Base-by-base conservation (phyloP, 1,140 invertebrate genomes). In the Bombus ignitus region DNA sequence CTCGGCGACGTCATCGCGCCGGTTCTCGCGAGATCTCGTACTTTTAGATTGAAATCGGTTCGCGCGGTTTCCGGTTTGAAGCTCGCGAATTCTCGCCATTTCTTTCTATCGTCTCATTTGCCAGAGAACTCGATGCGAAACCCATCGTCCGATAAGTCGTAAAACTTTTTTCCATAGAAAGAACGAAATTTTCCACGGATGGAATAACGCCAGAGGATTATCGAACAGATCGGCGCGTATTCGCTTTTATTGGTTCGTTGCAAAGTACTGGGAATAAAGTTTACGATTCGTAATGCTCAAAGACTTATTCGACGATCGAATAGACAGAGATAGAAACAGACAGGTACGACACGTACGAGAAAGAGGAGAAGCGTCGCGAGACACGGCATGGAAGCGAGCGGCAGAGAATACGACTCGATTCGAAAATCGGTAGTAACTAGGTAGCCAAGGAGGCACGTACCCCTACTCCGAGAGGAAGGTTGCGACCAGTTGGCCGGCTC, bases 401-500 rank as follows among this genome's bases (percentile, higher is more conserved):
- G 62, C 59, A 47, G n/a, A 65, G 65, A 87, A 86, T 53, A 85
- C 35, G 59, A 42, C 53, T 35, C 65, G 79, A 75, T 82, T 32
- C 71, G 65, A 76, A 77, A 83, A 87, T 78, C 77, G 85, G 68
- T 74, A 78, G 78, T 86, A 90, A 80, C 87, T 78, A 83, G 81
- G 83, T 79, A 72, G 66, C 70, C 68, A 74, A 74, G 44, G 66
- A 72, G 22, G 37, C 68, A 22, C 28, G 42, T 82, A 89, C 71
- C 83, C 88, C 89, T 92, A 89, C 88, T 35, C 44, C 81, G 62
- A 37, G 35, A 53, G 37, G 5, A 28, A 42, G 28, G 77, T 85
- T 78, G 87, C 88, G 79, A 87, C 83, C 93, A 91, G 91, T 92
- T 87, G 89, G 85, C 89, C 86, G 87, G 88, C 78, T 87, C 88